Percentiles rank a stretch among this genome's conserved stretches.
phyloP scores from a whole-genome alignment of 2,113 vertebrate species.

The Bostrychus sinensis region DNA sequence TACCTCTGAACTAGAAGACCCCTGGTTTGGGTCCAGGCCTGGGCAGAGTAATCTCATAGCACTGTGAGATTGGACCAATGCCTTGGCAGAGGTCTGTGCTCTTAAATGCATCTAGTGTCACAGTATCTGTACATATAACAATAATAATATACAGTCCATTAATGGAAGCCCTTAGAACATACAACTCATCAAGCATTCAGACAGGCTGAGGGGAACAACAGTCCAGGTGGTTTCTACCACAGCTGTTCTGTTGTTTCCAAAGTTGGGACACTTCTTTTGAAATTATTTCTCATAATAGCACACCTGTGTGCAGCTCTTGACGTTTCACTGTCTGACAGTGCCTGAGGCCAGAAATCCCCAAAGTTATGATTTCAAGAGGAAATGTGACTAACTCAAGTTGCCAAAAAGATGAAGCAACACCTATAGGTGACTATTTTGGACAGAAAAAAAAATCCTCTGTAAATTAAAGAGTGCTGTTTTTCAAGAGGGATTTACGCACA shows the following conservation, averaged over 20 bases:
- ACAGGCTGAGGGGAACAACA: constrained; percentile 1
- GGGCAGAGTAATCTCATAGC: no score
- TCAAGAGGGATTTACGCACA: neutral
- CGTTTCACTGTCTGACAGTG: neutral
- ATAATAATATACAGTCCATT: no score
- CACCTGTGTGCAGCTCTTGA: neutral
- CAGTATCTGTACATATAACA: no score
- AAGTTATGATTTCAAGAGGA: constrained; percentile 34
- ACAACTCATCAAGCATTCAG: constrained; percentile 5
- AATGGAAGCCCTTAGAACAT: neutral
- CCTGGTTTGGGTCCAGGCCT: no score
- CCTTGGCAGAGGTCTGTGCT: no score
- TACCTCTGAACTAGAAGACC: no score
- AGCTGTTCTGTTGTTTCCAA: constrained; percentile 22
- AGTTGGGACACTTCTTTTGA: constrained; percentile 27
- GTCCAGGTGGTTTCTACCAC: constrained; percentile 10
- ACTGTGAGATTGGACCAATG: no score
- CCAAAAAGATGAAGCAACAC: constrained; percentile 20
- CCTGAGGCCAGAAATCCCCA: neutral
- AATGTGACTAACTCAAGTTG: constrained; percentile 42
- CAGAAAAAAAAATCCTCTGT: constrained; percentile 39
- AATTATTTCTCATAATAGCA: neutral
- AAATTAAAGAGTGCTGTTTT: neutral
- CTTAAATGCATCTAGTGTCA: no score
- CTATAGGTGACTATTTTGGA: neutral